Evolutionary conservation across 2,888 invertebrate genomes (phyloP), one percentile per base, ranked within the genome.

Genomic region (Leucoma salicis): DNA sequence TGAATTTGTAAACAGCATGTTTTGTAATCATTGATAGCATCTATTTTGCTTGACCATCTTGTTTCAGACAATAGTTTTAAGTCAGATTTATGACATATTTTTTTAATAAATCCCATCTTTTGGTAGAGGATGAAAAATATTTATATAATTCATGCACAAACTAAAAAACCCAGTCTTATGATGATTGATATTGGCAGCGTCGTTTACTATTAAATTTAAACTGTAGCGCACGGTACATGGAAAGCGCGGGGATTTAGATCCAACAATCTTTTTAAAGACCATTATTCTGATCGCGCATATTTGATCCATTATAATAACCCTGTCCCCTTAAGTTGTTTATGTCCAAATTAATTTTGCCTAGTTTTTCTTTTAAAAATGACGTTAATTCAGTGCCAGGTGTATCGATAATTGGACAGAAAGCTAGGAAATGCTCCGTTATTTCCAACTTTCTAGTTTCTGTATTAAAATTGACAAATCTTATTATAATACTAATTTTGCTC

Each of bases 31-130:
- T n/a, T n/a, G n/a, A 46, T 18, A 46, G 53, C 47, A 41, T 44
- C 44, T 47, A 47, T 47, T 48, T 47, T 45, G 46, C 42, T 49
- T 47, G 42, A 43, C 45, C 41, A 48, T 47, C 45, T 47, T 47
- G 42, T 47, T 46, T 47, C 42, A 29, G 42, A 46, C 16, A 46
- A 45, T 41, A 45, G 45, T 49, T 53, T 34, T 49, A 46, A 41
- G 46, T 49, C 46, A 49, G 42, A 53, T 42, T 47, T 44, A 37
- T 42, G 44, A 49, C 40, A 37, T 53, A 32, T 53, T 46, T 49
- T 44, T 46, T 49, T 39, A 46, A 46, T 52, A 49, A 31, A 37
- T 44, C 46, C 43, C 46, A 47, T 42, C 42, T 44, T 46, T 47
- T 44, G 2, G 46, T 21, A 44, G 49, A 46, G 42, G 37, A 42